Conservation (phyloP, 2,113 vertebrate genomes). For the Leiothrix lutea region DNA sequence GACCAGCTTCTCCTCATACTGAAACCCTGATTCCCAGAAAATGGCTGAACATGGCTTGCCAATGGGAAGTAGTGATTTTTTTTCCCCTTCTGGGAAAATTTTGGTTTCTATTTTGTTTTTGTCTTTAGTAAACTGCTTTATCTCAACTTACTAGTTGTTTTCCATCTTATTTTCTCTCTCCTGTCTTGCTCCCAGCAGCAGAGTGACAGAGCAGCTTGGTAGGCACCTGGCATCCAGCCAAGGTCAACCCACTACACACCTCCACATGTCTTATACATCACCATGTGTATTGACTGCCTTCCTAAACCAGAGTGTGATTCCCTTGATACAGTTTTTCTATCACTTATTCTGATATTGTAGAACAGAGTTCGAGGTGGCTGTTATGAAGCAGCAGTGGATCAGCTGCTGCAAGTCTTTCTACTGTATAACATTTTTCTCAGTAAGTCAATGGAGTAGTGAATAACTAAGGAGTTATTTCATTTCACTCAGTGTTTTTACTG, state of each 20-base stretch:
- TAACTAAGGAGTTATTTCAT: background rate
- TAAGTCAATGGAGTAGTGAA: background rate
- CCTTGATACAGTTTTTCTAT: background rate
- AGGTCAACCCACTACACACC: background rate
- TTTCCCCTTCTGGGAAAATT: background rate
- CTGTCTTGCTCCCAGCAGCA: background rate
- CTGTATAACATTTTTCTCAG: background rate
- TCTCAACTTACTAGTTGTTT: background rate
- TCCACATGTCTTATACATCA: background rate
- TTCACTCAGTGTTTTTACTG: background rate
- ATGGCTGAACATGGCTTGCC: background rate
- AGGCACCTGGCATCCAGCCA: background rate
- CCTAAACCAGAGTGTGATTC: background rate
- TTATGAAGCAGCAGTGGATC: background rate
- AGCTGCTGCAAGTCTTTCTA: background rate
- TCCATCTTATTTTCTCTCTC: background rate
- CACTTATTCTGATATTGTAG: background rate
- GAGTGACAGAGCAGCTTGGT: background rate
- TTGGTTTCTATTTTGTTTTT: background rate
- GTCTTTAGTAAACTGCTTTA: background rate
- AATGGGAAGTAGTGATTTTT: background rate
- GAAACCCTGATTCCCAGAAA: background rate
- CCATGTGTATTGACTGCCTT: background rate
- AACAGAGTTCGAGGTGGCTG: background rate
- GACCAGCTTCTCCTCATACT: background rate